Base-by-base conservation (phyloP, 2,797 vertebrate species). In the Danio aesculapii region DNA sequence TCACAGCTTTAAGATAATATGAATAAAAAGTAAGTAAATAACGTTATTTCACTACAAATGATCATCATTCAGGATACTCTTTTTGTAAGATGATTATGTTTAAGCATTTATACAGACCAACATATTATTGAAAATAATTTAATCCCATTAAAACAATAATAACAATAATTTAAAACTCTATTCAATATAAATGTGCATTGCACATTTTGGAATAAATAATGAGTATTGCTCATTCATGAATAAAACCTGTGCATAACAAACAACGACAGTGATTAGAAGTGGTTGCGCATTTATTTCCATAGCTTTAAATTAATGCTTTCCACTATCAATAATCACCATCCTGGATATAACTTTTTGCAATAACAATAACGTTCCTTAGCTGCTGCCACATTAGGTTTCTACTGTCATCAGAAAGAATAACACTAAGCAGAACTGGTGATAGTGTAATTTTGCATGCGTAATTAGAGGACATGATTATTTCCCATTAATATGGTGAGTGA, bases 391-490 rank as follows among this genome's bases (percentile, higher is more conserved):
- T 21, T 49, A 6, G 1, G 19, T 61, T 47, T 52, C 62, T 79
- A 61, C 14, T 17, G 53, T 73, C 50, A 49, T 57, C 30, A 11
- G 8, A 77, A 69, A 59, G 14, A 69, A 78, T 72, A 79, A 53
- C 50, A 68, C 44, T 68, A 75, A 78, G 71, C 72, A 72, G 21
- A 58, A 62, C 16, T 52, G 16, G 4, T 21, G 52, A 73, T 73
- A 80, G 81, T 75, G 62, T 79, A 69, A 84, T 87, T 85, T 82
- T 87, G 79, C 74, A 84, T 79, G 57, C 76, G 49, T 84, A 88
- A 88, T 88, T 87, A 84, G 67, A 62, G 59, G 71, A 77, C 82
- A 84, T 82, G 79, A 86, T 85, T 83, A 77, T 82, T 79, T 84
- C 55, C 75, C 78, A 73, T 83, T 81, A 78, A 83, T 62, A 77